Conservation (phyloP, 2,113 vertebrate species). For the Macheiramphus alcinus region DNA sequence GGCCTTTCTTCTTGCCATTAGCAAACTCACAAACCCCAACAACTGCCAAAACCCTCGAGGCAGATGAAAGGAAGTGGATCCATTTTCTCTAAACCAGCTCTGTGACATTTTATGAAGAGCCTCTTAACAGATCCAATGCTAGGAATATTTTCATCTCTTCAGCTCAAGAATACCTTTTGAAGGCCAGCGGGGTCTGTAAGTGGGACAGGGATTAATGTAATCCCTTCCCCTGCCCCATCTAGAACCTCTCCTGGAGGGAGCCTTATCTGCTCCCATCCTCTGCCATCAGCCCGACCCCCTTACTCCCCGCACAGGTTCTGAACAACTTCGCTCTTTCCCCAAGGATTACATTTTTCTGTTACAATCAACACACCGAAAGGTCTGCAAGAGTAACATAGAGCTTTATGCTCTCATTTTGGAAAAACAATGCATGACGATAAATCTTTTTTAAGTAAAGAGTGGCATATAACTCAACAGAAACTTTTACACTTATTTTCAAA, state of each 20-base stretch:
- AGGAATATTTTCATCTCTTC: constrained; percentile 77
- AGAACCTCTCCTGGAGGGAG: constrained; percentile 54
- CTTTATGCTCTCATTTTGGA: neutral
- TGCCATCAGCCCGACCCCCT: neutral
- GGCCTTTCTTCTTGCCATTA: constrained; percentile 63
- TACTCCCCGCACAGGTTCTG: neutral
- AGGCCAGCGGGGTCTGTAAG: constrained; percentile 60
- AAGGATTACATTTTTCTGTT: neutral
- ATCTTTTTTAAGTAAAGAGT: neutral
- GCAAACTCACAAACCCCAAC: constrained; percentile 12
- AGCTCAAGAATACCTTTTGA: constrained; percentile 77
- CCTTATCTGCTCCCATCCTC: constrained; percentile 67
- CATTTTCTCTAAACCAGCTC: constrained; percentile 79
- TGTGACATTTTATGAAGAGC: constrained; percentile 74
- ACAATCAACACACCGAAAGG: neutral
- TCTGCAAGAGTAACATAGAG: neutral
- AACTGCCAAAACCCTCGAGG: constrained; percentile 43
- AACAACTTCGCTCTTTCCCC: neutral
- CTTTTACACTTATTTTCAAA: constrained; percentile 16
- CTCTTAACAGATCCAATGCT: constrained; percentile 75
- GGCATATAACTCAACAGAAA: constrained; percentile 2
- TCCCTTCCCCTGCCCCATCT: constrained; percentile 39
- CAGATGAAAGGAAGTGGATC: constrained; percentile 78
- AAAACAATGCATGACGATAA: neutral
- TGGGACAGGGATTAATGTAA: constrained; percentile 66